Evolutionary conservation across 2,888 invertebrate genomes (phyloP), one percentile per base, ranked within the genome.

Genomic region (Cryptus viduatorius): DNA sequence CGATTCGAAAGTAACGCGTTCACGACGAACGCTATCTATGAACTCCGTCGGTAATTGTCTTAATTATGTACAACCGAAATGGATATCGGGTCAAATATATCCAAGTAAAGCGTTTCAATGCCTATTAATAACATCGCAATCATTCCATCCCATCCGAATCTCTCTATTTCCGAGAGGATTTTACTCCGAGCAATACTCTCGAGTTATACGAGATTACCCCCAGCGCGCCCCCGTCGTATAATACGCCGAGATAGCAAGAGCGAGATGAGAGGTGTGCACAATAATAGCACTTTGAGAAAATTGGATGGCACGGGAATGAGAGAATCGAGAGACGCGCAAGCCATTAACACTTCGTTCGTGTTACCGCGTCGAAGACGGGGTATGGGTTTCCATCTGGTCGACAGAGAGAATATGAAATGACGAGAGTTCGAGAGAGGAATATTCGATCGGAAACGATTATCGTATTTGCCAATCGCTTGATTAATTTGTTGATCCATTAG

Each of bases 201-300:
- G 65, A 72, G 69, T 78, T 37, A 37, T 37, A 48, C 64, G 44
- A 37, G 53, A 67, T 53, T 78, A 42, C 71, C 5, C 19, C 31
- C 14, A 14, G 14, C 24, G 48, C 48, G 8, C 14, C 50, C 7
- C 42, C 16, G 1, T 3, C 14, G 37, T 53, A 50, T 69, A 64
- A 46, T 31, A 71, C 44, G 48, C 50, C 56, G 37, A 56, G n/a
- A 72, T 42, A 37, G 69, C 37, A 37, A 75, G 1, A 5, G 29
- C 29, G 31, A 2, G 14, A 10, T 24, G 24, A 59, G 29, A 31
- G 59, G 59, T 61, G 59, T 42, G 79, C 71, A 75, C 72, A 53
- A 73, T 80, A 78, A 81, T 78, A 81, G 80, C 84, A 84, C 84
- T 84, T 72, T 77, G 81, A 81, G 84, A 78, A 84, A 84, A 84